Evolutionary conservation across 2,797 vertebrate species (phyloP), one percentile per base, ranked within the genome.

Genomic region (Rhynchotus rufescens): DNA sequence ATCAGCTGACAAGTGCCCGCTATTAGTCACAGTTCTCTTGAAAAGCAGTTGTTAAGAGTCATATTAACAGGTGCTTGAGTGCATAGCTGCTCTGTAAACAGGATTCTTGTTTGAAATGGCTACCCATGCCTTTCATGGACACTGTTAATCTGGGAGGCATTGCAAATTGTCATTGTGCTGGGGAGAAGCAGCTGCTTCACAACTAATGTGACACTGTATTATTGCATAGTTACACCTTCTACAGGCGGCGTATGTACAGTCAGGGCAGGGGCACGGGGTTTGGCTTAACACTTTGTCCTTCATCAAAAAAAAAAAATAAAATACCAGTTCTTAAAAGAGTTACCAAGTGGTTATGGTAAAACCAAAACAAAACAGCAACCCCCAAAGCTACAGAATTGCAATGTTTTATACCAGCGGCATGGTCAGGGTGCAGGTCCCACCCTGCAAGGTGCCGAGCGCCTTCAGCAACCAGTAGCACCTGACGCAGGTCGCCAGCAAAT

Each of bases 61-160:
- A 96, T 90, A 90, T 96, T 97, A 98, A 98, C 98, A 98, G 98
- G 97, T 98, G 98, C 97, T 97, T 93, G 95, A 96, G 96, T 94
- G 96, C 96, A 97, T 95, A 96, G 95, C 97, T 96, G 94, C 94
- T 97, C 96, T 96, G 97, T 97, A 97, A 98, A 98, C 96, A 97
- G 97, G 93, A 96, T 94, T 93, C 95, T 95, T 92, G 94, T 94
- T 97, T 97, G 96, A 96, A 96, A 97, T 93, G 91, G 94, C 95
- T 94, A 96, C 94, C 93, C 90, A 77, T 81, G 95, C 95, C 96
- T 97, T 97, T 96, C 93, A 95, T 89, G 94, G 96, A 94, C 96
- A 96, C 95, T 95, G 96, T 97, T 97, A 96, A 95, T 94, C 95
- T 96, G 89, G 90, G 84, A 96, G 96, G 96, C 96, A 96, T 95